These are phyloP conservation scores for Galerucella calmariensis DNA, from an alignment of 2,888 invertebrate genomes.

Conservation along the genomic window DNA sequence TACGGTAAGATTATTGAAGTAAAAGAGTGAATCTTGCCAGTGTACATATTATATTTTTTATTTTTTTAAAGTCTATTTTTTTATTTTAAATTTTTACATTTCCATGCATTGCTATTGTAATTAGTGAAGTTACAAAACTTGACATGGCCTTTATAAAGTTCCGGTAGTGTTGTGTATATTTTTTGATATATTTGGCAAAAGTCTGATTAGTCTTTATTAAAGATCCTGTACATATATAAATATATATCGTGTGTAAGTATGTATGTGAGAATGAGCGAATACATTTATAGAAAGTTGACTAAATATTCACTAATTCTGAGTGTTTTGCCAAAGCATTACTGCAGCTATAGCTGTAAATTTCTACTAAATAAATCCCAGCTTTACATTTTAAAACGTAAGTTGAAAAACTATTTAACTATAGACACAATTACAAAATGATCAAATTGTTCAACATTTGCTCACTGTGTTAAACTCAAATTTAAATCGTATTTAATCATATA, in stretches of 20 bases:
- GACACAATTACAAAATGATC: neutral
- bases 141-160: neutral
- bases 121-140: neutral
- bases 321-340: slow-evolving; percentile 28
- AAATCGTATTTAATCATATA: neutral
- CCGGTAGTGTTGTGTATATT: slow-evolving; percentile 18
- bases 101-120: neutral
- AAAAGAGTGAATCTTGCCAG: neutral
- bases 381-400: neutral
- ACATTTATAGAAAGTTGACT: slow-evolving; percentile 24
- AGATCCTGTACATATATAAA: slow-evolving; percentile 35
- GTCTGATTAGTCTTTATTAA: slow-evolving; percentile 35
- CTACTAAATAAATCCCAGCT: slow-evolving; percentile 4
- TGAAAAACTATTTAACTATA: neutral
- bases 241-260: slow-evolving; percentile 25
- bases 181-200: slow-evolving; percentile 1
- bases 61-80: neutral
- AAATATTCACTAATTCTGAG: slow-evolving; percentile 27
- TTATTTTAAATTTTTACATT: neutral
- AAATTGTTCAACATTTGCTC: neutral
- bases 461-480: neutral
- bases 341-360: slow-evolving; percentile 20
- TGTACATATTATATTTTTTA: neutral
- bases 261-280: slow-evolving; percentile 27
- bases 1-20: neutral